Evolutionary conservation across 2,888 invertebrate genomes (phyloP), one percentile per base, ranked within the genome.

Genomic region (Glaucopsyche alexis): DNA sequence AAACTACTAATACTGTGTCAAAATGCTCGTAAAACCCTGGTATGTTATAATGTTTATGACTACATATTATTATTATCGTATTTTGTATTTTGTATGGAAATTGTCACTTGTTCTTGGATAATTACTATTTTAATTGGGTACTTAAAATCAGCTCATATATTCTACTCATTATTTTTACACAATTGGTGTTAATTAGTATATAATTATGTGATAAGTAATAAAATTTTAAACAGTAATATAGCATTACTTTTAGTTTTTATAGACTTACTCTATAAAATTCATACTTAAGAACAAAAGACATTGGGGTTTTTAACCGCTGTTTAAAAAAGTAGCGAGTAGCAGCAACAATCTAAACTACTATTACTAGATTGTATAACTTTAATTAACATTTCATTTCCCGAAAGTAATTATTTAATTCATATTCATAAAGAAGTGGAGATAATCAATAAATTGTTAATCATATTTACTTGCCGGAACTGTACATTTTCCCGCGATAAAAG

Each of bases 121-220:
- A 13, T 60, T 60, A 60, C 29, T 4, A 38, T 60, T 47, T 60
- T 60, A 60, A 60, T 60, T 60, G 29, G 60, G 60, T 29, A 60
- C 60, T 60, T 60, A 38, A 60, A 38, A 60, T 60, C 2, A 13
- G 29, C 7, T 60, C 13, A 29, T 60, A 13, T 38, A 60, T 55
- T 55, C 16, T 16, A 16, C 55, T 60, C 11, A 29, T 60, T 60
- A 60, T 60, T 60, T 60, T 60, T 19, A 60, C 55, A 60, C 11
- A 29, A 60, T 60, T 19, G 55, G 55, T 60, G 55, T 60, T 60
- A 29, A 60, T 60, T 60, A 60, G 4, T 11, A 60, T 19, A 60
- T 11, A 29, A 52, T 9, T 52, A 16, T 52, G 52, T 52, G 16
- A n/a, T 29, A 29, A 29, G 2, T 9, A 52, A 52, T 52, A 52